Evolutionary conservation across 2,888 invertebrate genomes (phyloP).

Genomic region (Drosophila nigritarsus): DNA sequence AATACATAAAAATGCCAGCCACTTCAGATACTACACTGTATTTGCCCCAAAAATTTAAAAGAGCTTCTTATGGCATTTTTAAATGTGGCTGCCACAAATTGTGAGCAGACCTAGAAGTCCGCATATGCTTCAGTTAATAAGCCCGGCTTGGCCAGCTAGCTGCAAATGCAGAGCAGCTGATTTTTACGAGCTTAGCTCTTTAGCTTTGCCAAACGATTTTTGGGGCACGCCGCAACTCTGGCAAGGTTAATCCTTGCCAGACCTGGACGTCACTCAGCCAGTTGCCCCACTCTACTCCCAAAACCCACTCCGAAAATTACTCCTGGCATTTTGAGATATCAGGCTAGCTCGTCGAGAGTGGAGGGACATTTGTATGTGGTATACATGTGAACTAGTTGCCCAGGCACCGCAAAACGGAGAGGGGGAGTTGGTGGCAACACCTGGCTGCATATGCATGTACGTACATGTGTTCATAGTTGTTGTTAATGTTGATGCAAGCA

Average conservation of each 20-base stretch:
- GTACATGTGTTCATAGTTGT: conserved; percentile 40
- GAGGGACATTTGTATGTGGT: conserved; percentile 31
- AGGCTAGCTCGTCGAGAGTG: conserved; percentile 10
- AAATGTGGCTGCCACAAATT: not conserved
- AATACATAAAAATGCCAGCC: not conserved
- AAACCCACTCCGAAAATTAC: conserved; percentile 16
- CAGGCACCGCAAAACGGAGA: conserved; percentile 45
- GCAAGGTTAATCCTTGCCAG: conserved; percentile 51
- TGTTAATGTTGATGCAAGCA: conserved; percentile 47
- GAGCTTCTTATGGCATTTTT: not conserved
- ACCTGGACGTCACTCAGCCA: conserved; percentile 23
- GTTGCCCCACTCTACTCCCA: not conserved
- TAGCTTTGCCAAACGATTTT: conserved; percentile 49
- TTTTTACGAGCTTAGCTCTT: conserved; percentile 55
- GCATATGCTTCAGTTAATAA: conserved; percentile 46
- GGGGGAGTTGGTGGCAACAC: not conserved
- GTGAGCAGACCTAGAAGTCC: not conserved
- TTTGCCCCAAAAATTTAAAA: conserved; percentile 6
- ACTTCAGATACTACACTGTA: not conserved
- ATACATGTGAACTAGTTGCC: conserved; percentile 44
- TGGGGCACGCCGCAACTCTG: conserved; percentile 48
- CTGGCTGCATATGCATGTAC: conserved; percentile 24
- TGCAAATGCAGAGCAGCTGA: conserved; percentile 41
- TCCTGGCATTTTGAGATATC: conserved; percentile 44
- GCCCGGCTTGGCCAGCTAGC: conserved; percentile 20